A percentile compares a stretch with the other conserved stretches of the same genome.
Conservation (phyloP, 2,888 invertebrate species). For the Tenthredo scrophulariae region DNA sequence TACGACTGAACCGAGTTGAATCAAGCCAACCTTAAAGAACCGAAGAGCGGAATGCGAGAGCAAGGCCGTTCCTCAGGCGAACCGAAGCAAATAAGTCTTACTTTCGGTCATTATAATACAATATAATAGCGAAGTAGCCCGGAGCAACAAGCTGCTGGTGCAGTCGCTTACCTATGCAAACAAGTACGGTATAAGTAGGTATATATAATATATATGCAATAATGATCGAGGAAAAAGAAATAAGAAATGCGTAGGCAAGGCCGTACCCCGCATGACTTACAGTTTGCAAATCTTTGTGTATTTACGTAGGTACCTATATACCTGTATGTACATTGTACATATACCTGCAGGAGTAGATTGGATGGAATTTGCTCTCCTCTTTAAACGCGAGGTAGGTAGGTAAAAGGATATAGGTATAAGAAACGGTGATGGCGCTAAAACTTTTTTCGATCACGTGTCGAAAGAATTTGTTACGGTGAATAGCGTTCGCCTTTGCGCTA, state of each 20-base stretch:
- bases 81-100: conserved; percentile 54
- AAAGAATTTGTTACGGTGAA: conserved; percentile 28
- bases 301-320: not conserved
- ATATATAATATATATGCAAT: not conserved
- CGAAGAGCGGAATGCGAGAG: conserved; percentile 51
- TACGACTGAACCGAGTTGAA: conserved; percentile 7
- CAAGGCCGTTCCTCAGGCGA: conserved; percentile 54
- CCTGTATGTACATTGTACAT: not conserved
- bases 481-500: not conserved
- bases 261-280: conserved; percentile 28
- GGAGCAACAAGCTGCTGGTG: conserved; percentile 21
- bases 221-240: conserved; percentile 33
- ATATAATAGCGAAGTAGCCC: conserved; percentile 39
- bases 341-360: not conserved
- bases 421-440: conserved; percentile 22
- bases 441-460: conserved; percentile 29
- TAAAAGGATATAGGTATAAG: not conserved
- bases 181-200: conserved; percentile 23
- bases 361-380: conserved; percentile 7
- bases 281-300: conserved; percentile 23
- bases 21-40: conserved; percentile 29
- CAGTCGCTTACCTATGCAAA: conserved; percentile 46
- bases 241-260: conserved; percentile 45
- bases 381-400: conserved; percentile 4
- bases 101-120: conserved; percentile 55